These are phyloP conservation scores for Xestia sexstrigata DNA, from an alignment of 2,888 invertebrate species.

Conservation along the genomic window DNA sequence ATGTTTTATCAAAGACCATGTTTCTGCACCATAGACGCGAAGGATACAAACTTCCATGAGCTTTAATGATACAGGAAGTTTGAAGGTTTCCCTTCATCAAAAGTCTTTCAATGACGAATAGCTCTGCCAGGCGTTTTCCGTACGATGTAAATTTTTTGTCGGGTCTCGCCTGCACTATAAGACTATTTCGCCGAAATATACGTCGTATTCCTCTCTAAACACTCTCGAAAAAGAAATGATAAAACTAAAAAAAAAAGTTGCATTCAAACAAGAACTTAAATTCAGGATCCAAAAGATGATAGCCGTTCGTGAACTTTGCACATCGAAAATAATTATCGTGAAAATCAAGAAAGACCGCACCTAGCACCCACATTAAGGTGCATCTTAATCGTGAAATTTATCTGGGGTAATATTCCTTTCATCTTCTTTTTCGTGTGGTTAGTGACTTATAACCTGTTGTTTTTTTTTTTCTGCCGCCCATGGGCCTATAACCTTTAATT, in stretches of 20 bases:
- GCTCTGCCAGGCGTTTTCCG: background rate
- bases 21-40: background rate
- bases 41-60: background rate
- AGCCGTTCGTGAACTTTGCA: background rate
- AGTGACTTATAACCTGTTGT: no score
- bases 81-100: background rate
- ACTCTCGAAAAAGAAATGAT: background rate
- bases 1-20: background rate
- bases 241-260: background rate
- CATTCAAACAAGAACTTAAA: background rate
- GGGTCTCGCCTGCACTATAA: background rate
- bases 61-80: background rate
- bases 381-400: background rate
- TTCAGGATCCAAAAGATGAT: background rate
- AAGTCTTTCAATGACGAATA: background rate
- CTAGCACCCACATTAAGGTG: background rate
- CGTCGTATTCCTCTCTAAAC: background rate
- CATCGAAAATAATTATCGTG: background rate
- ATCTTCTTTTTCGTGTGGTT: background rate
- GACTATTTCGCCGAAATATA: background rate
- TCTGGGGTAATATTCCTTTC: background rate
- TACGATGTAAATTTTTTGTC: background rate
- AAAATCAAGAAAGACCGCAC: background rate
- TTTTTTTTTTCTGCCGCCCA: no score
- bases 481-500: background rate